Conservation (phyloP, 2,113 vertebrate species). For the Oreocharis arfaki region DNA sequence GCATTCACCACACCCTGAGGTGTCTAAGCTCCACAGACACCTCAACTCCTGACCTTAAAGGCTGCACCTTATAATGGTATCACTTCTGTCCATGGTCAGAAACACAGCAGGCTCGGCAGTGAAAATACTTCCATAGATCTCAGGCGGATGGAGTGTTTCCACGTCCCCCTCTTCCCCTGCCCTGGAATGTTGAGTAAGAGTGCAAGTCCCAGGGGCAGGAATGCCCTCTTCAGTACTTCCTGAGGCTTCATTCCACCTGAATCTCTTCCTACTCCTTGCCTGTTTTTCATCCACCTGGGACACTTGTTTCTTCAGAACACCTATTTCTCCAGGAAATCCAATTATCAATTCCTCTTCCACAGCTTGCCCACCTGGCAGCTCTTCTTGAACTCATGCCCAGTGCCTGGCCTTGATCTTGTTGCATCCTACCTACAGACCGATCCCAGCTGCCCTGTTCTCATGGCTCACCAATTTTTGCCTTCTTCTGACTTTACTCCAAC, state of each 20-base stretch:
- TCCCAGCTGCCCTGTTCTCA: neutral
- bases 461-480: neutral
- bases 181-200: accelerated
- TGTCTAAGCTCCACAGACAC: neutral
- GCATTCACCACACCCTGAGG: accelerated
- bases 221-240: neutral
- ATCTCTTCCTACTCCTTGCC: neutral
- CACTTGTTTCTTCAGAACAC: neutral
- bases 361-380: neutral
- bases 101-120: neutral
- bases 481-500: neutral
- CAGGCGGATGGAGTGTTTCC: neutral
- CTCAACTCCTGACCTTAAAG: neutral
- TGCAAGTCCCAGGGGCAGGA: neutral
- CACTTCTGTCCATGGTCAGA: neutral
- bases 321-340: neutral
- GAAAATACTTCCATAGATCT: neutral
- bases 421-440: neutral
- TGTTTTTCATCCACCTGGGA: neutral
- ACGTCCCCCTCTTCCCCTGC: accelerated
- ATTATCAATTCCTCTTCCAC: neutral
- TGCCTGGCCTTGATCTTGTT: neutral
- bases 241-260: neutral
- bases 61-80: neutral
- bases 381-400: neutral